phyloP scores from a whole-genome alignment of 2,797 vertebrate genomes.

The Falco biarmicus region DNA sequence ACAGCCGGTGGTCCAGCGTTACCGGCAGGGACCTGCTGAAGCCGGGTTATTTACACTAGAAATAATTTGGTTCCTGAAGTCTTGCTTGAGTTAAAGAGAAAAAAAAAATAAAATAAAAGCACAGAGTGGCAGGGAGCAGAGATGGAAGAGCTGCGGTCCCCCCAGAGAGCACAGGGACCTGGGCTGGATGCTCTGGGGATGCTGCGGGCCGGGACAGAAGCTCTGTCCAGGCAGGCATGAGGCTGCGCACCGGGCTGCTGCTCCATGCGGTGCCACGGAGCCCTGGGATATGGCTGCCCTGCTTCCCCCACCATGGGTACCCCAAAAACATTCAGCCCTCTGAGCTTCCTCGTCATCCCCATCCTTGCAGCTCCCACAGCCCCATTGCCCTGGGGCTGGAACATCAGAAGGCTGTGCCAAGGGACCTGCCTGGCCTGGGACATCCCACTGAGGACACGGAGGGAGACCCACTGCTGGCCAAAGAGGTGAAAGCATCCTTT shows the following conservation, averaged over 20 bases:
- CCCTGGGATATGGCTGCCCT: neutral
- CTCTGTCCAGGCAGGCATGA: neutral
- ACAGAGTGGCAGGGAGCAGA: neutral
- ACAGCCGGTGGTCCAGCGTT: slow-evolving; percentile 45
- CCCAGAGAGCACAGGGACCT: fast-evolving
- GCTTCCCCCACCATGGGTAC: neutral
- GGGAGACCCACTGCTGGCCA: neutral
- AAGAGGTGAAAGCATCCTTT: neutral
- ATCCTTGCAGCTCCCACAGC: neutral
- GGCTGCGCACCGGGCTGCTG: neutral
- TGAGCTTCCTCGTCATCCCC: neutral
- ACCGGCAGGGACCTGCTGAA: slow-evolving; percentile 28
- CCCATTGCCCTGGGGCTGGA: neutral
- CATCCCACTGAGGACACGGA: fast-evolving
- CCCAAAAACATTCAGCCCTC: neutral
- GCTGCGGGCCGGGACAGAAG: neutral
- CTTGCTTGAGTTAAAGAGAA: neutral
- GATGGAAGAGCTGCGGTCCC: neutral
- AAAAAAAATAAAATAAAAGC: neutral
- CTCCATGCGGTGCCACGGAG: fast-evolving
- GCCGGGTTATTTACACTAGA: slow-evolving; percentile 29
- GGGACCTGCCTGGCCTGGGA: neutral
- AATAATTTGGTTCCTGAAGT: slow-evolving; percentile 34
- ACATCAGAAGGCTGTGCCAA: neutral
- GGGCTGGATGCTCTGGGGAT: neutral